Base-by-base conservation (phyloP, 2,888 invertebrate species). In the Cotesia congregata region DNA sequence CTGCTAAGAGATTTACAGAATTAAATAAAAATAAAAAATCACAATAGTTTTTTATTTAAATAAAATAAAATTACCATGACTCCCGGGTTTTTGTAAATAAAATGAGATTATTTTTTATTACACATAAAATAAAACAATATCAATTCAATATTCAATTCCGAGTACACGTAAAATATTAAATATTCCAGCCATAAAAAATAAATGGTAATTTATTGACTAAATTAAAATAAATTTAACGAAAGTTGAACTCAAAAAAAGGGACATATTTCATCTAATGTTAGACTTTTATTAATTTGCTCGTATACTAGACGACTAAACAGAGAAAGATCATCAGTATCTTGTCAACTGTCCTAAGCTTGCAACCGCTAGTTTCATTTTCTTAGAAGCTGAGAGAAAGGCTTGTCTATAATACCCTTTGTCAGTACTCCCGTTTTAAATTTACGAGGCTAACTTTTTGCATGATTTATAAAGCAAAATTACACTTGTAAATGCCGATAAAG, bases 401-500 rank as follows among this genome's bases (percentile, higher is more conserved):
- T 59, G 68, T 17, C 39, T 50, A 50, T 30, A 30, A 20, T 40
- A 40, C 68, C 39, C 68, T 40, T 40, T 41, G 40, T 40, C 68
- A 40, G 68, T 68, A 20, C 50, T 40, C 65, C 30, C 65, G 39
- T 64, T 72, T 72, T 40, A 76, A 81, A 84, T 84, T 83, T 83
- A 83, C 81, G 81, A 77, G 78, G 78, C 73, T 78, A 67, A 78
- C 78, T 83, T 83, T 83, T 83, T 83, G 76, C 83, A 83, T 84
- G 82, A 83, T 83, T 83, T 82, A 84, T 83, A 83, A 76, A 74
- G 40, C 78, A 69, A 83, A 84, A 84, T 84, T 84, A 84, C 82
- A 84, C 82, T 83, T 82, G 82, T 84, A 83, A 84, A 84, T 84
- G 81, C 80, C 83, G 82, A 83, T 83, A 83, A 82, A 84, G 82